Evolutionary conservation across 2,113 vertebrate species (phyloP).

Genomic region (Cisticola juncidis): DNA sequence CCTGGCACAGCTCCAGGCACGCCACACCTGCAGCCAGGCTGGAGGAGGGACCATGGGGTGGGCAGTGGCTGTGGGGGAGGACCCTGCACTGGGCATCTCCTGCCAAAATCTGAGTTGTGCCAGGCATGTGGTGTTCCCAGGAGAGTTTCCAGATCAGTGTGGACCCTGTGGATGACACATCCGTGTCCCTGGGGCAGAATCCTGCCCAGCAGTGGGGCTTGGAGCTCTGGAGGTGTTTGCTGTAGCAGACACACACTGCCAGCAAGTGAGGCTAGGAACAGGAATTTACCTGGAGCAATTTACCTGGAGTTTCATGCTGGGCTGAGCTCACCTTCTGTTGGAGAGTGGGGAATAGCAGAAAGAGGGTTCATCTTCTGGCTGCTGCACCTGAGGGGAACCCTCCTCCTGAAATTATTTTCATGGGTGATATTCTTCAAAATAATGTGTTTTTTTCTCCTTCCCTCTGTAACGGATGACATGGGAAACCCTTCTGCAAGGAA

Average conservation of each 20-base stretch:
- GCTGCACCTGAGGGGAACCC: neutral
- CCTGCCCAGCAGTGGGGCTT: neutral
- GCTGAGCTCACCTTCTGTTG: neutral
- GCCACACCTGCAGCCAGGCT: neutral
- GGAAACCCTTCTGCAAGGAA: conserved; percentile 31
- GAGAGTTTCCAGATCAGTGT: neutral
- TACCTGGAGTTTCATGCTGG: neutral
- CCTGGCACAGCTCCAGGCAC: neutral
- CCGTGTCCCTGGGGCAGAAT: neutral
- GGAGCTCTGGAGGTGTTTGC: neutral
- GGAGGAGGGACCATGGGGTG: neutral
- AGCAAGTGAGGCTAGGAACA: neutral
- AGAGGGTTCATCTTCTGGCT: neutral
- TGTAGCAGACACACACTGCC: neutral
- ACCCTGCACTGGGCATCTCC: neutral
- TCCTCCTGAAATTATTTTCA: neutral
- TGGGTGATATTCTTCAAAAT: neutral
- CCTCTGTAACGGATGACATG: neutral
- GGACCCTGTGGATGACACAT: neutral
- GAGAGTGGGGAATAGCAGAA: neutral
- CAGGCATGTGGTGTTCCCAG: neutral
- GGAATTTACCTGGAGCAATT: neutral
- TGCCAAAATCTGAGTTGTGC: neutral
- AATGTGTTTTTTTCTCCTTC: neutral
- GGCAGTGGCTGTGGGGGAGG: neutral